Conservation (phyloP, 2,113 vertebrate genomes). For the Brachirus orientalis region DNA sequence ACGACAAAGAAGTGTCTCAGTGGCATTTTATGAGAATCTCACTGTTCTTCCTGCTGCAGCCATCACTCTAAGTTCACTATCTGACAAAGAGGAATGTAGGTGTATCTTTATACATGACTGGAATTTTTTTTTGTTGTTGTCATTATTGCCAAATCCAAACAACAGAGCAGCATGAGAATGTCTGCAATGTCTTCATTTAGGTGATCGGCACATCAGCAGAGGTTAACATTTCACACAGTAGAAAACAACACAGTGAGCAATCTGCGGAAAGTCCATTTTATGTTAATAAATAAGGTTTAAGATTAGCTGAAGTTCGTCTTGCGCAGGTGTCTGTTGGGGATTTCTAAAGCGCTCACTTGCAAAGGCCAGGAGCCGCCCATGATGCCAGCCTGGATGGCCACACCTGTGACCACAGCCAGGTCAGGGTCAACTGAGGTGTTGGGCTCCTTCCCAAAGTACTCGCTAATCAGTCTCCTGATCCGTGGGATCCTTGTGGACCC, state of each 20-base stretch:
- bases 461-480: conserved; percentile 88
- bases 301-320: conserved; percentile 94
- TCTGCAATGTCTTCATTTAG: not conserved
- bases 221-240: no score
- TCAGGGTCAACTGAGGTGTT: conserved; percentile 97
- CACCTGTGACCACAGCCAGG: conserved; percentile 92
- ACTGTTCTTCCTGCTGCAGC: not conserved
- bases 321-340: conserved; percentile 92
- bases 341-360: conserved; percentile 97
- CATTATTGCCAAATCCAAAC: no score
- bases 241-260: conserved; percentile 1
- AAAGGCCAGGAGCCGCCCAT: conserved; percentile 97
- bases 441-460: conserved; percentile 94
- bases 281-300: not conserved
- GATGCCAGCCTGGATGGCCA: conserved; percentile 96
- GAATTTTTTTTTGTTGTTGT: no score
- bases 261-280: not conserved
- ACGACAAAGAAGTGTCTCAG: not conserved
- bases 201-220: conserved; percentile 12
- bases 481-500: conserved; percentile 95
- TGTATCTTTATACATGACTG: no score
- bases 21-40: conserved; percentile 5
- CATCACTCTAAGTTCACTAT: not conserved
- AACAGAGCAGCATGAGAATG: not conserved
- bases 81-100: not conserved